A percentile compares a stretch with the other conserved stretches of the same genome.
phyloP scores from a whole-genome alignment of 2,797 vertebrate species.

The Vipera latastei region DNA sequence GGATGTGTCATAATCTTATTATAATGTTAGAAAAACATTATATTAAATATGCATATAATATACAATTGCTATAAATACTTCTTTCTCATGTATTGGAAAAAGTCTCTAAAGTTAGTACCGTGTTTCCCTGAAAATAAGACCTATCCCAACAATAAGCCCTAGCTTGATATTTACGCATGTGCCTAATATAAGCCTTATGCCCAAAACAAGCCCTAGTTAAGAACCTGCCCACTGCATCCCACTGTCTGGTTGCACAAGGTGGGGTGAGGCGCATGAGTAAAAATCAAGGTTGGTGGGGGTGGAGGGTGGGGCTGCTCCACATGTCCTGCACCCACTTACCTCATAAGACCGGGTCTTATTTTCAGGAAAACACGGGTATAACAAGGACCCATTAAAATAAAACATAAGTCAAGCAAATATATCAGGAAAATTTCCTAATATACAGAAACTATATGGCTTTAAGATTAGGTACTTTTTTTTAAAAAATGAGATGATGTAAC shows the following conservation, averaged over 20 bases:
- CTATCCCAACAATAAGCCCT: too few species aligned
- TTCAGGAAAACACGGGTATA: neutral
- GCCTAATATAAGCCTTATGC: too few species aligned
- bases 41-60: neutral
- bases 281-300: too few species aligned
- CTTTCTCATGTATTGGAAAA: neutral
- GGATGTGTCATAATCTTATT: neutral
- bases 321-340: too few species aligned
- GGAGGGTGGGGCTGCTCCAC: too few species aligned
- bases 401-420: neutral
- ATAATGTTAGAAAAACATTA: neutral
- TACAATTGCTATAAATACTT: neutral
- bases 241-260: too few species aligned
- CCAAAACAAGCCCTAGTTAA: too few species aligned
- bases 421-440: neutral
- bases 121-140: too few species aligned
- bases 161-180: too few species aligned
- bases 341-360: too few species aligned
- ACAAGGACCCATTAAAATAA: neutral
- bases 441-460: neutral
- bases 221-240: too few species aligned
- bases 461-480: neutral
- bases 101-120: neutral
- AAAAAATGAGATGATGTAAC: neutral
- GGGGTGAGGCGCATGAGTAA: too few species aligned